Percentiles rank a stretch among this genome's conserved stretches.
phyloP scores from a whole-genome alignment of 2,797 vertebrate species.

The Gobionotothen gibberifrons region DNA sequence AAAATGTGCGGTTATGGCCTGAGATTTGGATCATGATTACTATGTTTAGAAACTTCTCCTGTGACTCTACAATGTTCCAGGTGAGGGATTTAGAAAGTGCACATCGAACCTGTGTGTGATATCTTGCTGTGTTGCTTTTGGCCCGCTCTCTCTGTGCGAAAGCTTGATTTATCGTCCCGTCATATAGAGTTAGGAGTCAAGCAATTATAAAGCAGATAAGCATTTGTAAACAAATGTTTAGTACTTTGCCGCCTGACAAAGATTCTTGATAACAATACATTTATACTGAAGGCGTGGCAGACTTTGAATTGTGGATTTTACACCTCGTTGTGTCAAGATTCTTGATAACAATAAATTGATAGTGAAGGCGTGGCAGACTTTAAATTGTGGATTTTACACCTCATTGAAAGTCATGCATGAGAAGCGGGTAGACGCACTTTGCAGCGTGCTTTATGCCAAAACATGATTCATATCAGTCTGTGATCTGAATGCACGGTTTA shows the following conservation, averaged over 20 bases:
- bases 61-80: conserved; percentile 2
- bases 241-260: conserved; percentile 27
- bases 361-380: conserved; percentile 38
- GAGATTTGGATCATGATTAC: conserved; percentile 28
- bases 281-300: conserved; percentile 40
- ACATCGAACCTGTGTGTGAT: conserved; percentile 36
- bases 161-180: conserved; percentile 37
- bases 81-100: conserved; percentile 16
- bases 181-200: conserved; percentile 16
- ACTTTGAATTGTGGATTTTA: conserved; percentile 34
- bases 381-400: conserved; percentile 27
- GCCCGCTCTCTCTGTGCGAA: conserved; percentile 21
- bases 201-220: conserved; percentile 39
- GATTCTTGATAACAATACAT: conserved; percentile 29
- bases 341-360: conserved; percentile 38
- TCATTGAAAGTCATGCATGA: background rate
- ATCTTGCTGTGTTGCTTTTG: conserved; percentile 52
- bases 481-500: background rate
- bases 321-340: background rate
- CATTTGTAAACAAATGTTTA: conserved; percentile 23
- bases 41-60: conserved; percentile 22
- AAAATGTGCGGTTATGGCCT: conserved; percentile 17
- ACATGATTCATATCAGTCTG: conserved; percentile 19
- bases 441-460: background rate
- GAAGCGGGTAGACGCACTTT: conserved; percentile 17